phyloP scores from a whole-genome alignment of 2,888 invertebrate genomes.

The Ochlodes sylvanus region DNA sequence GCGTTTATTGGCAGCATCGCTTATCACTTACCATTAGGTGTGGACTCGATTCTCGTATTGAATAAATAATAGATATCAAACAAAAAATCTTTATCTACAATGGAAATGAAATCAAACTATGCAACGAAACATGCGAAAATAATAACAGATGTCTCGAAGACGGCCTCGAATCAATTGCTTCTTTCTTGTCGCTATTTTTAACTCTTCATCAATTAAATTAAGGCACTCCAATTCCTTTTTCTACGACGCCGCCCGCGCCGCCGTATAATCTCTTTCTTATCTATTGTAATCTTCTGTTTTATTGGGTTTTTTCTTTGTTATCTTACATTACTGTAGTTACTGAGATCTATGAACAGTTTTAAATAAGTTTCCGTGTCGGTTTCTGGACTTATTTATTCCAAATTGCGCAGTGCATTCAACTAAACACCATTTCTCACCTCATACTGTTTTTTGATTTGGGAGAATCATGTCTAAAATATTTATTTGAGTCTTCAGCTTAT shows the following conservation, averaged over 20 bases:
- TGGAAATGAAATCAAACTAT: background rate
- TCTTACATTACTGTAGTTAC: background rate
- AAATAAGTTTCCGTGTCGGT: background rate
- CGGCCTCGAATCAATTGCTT: background rate
- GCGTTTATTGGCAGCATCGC: too few relatives aligned
- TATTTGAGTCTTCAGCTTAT: too few relatives aligned
- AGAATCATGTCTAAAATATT: too few relatives aligned
- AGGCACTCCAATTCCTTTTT: constrained; percentile 14
- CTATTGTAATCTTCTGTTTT: background rate
- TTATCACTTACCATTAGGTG: too few relatives aligned
- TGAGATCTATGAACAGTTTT: background rate
- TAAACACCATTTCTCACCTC: too few relatives aligned
- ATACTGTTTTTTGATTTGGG: too few relatives aligned
- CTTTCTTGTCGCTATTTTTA: constrained; percentile 10
- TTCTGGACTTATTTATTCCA: background rate
- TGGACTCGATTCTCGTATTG: too few relatives aligned
- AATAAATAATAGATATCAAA: background rate
- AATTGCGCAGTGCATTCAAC: background rate
- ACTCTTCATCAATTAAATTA: constrained; percentile 14
- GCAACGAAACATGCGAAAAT: background rate
- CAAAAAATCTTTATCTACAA: background rate
- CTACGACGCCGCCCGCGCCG: background rate
- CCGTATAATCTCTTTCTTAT: constrained; percentile 1
- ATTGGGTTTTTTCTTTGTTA: background rate
- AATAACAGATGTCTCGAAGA: background rate